Evolutionary conservation across 2,113 vertebrate genomes (phyloP).

Genomic region (Upupa epops): DNA sequence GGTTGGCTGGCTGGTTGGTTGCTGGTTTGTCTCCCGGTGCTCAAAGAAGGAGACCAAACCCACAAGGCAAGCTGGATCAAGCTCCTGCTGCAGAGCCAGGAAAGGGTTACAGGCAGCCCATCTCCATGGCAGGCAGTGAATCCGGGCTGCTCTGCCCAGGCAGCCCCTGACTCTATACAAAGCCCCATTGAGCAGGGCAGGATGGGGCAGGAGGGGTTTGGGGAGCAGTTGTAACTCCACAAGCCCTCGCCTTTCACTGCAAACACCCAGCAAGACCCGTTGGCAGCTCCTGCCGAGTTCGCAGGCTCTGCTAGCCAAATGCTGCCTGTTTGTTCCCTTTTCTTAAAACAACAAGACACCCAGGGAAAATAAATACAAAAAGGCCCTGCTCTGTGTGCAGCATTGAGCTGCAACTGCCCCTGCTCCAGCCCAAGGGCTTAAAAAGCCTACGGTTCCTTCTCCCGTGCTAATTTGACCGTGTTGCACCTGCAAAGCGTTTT

Average conservation of each 20-base stretch:
- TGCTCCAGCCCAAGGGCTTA: constrained; percentile 3
- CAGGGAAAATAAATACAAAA: constrained; percentile 63
- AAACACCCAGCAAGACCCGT: constrained; percentile 6
- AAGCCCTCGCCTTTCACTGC: constrained; percentile 28
- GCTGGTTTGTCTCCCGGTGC: not conserved
- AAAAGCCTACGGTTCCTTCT: constrained; percentile 10
- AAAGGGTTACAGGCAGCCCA: constrained; percentile 27
- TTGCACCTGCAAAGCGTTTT: constrained; percentile 60
- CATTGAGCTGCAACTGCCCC: constrained; percentile 30
- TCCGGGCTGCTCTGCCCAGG: not conserved
- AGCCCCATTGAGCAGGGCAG: constrained; percentile 37
- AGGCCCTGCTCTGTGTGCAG: not conserved
- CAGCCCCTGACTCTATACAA: constrained; percentile 39
- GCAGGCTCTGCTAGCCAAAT: constrained; percentile 47
- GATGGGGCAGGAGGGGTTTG: constrained; percentile 40
- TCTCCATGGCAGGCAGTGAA: not conserved
- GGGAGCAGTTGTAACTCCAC: constrained; percentile 37
- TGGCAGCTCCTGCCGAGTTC: constrained; percentile 45
- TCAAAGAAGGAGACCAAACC: not conserved
- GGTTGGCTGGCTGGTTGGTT: not conserved
- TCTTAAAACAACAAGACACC: constrained; percentile 61
- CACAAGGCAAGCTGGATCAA: not conserved
- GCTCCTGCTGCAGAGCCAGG: not conserved
- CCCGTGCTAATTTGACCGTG: not conserved
- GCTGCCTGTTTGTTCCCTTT: constrained; percentile 61